Evolutionary conservation across 2,888 invertebrate species (phyloP), one percentile per base, ranked within the genome.

Genomic region (Athalia rosae): DNA sequence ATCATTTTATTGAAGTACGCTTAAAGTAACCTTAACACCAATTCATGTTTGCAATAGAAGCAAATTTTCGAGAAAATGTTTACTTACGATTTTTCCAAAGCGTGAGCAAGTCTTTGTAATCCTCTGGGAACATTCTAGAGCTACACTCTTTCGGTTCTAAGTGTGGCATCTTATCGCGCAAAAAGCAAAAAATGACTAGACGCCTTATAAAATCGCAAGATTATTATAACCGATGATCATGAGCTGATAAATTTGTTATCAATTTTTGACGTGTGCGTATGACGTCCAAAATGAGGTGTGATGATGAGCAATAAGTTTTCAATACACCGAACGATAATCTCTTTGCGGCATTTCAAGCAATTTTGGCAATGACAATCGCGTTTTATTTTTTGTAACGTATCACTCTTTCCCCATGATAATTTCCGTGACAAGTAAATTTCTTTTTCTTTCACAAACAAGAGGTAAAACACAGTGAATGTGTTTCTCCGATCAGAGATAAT

Each of bases 21-120:
- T 28, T 28, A 28, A 2, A 28, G 28, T 28, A 28, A 28, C 28
- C 28, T 28, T 28, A 28, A 28, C 28, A 28, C 0, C 28, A 9
- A 53, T 0, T 4, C 0, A 53, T 53, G 7, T 53, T 53, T 53
- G 8, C 53, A 53, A 7, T 3, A 7, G 11, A n/a, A 4, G 4
- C 9, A 63, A 41, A 63, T 7, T 7, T n/a, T 7, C 11, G n/a
- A 6, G 43, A 41, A 63, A 8, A 58, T 15, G 50, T 13, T 7
- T 71, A 85, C 85, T 85, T 79, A 85, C 85, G 85, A 83, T 83
- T 84, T 79, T 85, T 82, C 85, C 85, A 85, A 50, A 85, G 81
- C 47, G 83, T 80, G 58, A 85, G 81, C 76, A 85, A 80, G 77
- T 82, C 81, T 79, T 83, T 82, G 76, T 86, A 85, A 79, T 78